Conservation (phyloP, 2,888 invertebrate species). For the Cryptus viduatorius region DNA sequence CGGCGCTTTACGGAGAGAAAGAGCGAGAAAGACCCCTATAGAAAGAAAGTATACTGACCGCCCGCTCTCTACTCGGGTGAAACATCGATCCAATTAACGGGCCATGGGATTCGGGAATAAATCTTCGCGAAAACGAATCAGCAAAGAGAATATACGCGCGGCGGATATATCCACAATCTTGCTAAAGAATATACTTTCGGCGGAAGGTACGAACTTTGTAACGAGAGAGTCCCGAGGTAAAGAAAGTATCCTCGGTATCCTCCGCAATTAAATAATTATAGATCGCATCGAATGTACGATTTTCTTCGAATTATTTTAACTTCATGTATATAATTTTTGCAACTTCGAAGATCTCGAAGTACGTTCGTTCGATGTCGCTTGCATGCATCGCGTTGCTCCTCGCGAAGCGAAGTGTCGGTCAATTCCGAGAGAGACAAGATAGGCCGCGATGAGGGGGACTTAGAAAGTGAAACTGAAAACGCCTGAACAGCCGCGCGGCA, state of each 20-base stretch:
- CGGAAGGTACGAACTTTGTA: background rate
- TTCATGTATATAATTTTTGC: background rate
- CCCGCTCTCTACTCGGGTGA: constrained; percentile 61
- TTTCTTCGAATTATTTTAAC: background rate
- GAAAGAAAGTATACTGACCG: constrained; percentile 70
- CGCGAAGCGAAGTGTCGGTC: constrained; percentile 53
- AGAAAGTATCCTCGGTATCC: constrained; percentile 5
- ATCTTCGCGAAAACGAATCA: constrained; percentile 71
- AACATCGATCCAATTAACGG: constrained; percentile 77
- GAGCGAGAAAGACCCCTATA: background rate
- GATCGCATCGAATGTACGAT: background rate
- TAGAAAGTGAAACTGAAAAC: constrained; percentile 85
- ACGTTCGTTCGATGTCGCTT: constrained; percentile 42
- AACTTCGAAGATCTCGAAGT: constrained; percentile 1
- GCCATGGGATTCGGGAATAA: constrained; percentile 74
- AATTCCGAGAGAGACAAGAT: constrained; percentile 60
- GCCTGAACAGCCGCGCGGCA: constrained; percentile 71
- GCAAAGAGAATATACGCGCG: constrained; percentile 1
- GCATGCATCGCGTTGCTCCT: constrained; percentile 60
- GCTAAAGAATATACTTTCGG: background rate
- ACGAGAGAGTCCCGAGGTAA: background rate
- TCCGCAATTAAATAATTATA: background rate
- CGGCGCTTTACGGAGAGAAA: constrained; percentile 31
- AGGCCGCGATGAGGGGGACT: constrained; percentile 76
- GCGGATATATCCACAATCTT: constrained; percentile 5